Percentiles rank a stretch among this genome's conserved stretches.
phyloP scores from a whole-genome alignment of 2,888 invertebrate genomes.

The Sesia apiformis region DNA sequence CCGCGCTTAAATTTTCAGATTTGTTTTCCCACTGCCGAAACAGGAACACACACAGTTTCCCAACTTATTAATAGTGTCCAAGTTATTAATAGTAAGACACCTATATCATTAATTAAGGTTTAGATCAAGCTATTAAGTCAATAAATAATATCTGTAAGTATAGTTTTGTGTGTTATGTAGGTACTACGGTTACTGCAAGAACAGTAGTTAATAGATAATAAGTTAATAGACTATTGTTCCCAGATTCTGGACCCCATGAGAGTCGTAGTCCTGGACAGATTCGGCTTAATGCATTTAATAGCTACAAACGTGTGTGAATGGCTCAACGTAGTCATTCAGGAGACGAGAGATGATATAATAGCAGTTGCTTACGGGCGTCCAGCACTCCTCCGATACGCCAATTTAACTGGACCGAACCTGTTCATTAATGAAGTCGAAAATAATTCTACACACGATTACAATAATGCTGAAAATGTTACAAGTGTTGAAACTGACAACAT shows the following conservation, averaged over 20 bases:
- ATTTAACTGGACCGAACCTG: slow-evolving; percentile 36
- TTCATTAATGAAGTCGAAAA: slow-evolving; percentile 29
- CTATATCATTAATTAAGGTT: no score
- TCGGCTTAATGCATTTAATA: slow-evolving; percentile 95
- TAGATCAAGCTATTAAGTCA: no score
- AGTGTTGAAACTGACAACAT: background rate
- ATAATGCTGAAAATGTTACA: background rate
- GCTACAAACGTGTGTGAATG: slow-evolving; percentile 96
- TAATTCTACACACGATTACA: slow-evolving; percentile 15
- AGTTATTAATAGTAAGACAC: no score
- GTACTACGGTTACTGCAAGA: no score
- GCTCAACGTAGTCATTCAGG: slow-evolving; percentile 90
- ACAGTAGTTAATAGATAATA: no score
- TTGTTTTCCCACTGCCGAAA: no score
- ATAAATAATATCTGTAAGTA: no score
- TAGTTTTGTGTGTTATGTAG: no score
- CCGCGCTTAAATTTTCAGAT: no score
- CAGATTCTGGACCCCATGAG: slow-evolving; percentile 64
- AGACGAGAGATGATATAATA: slow-evolving; percentile 89
- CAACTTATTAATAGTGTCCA: no score
- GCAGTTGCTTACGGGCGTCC: slow-evolving; percentile 50
- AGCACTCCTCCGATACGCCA: slow-evolving; percentile 43
- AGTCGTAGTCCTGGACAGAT: slow-evolving; percentile 75
- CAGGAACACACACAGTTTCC: no score
- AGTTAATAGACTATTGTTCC: slow-evolving; percentile 9